These are phyloP conservation scores for Metellina segmentata DNA, from an alignment of 2,888 invertebrate genomes.

Conservation along the genomic window DNA sequence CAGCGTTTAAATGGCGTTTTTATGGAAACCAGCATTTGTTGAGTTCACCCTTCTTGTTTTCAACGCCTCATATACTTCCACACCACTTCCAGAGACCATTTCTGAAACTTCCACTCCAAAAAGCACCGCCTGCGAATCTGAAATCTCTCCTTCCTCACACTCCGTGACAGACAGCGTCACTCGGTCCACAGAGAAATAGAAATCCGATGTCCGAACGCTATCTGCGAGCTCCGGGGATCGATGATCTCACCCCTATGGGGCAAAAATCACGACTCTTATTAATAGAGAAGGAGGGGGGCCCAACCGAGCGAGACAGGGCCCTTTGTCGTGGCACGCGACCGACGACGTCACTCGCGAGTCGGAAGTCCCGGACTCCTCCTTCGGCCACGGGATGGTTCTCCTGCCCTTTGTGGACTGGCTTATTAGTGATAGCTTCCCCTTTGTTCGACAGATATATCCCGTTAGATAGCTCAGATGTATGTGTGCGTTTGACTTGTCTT, in stretches of 20 bases:
- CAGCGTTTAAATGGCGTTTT: too few species aligned
- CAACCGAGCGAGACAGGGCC: conserved; percentile 47
- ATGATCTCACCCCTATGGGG: conserved; percentile 48
- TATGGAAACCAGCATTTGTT: too few species aligned
- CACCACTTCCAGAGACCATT: too few species aligned
- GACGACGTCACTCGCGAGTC: conserved; percentile 54
- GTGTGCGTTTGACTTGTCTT: too few species aligned
- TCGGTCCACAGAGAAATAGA: too few species aligned
- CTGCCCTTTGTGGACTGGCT: neutral
- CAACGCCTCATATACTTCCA: too few species aligned
- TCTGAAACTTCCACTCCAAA: neutral
- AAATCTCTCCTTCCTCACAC: neutral
- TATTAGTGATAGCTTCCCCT: conserved; percentile 4
- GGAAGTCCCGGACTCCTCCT: conserved; percentile 17
- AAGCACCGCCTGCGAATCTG: neutral
- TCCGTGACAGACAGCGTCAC: too few species aligned
- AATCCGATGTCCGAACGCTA: neutral
- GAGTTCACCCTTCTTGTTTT: too few species aligned
- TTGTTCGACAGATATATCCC: neutral
- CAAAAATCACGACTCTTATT: conserved; percentile 68
- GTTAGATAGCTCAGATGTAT: too few species aligned
- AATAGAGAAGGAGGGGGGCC: conserved; percentile 48
- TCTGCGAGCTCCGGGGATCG: neutral
- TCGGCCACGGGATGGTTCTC: neutral
- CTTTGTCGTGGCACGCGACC: conserved; percentile 68